Base-by-base conservation (phyloP, 2,797 vertebrate genomes). In the Xenops minutus region DNA sequence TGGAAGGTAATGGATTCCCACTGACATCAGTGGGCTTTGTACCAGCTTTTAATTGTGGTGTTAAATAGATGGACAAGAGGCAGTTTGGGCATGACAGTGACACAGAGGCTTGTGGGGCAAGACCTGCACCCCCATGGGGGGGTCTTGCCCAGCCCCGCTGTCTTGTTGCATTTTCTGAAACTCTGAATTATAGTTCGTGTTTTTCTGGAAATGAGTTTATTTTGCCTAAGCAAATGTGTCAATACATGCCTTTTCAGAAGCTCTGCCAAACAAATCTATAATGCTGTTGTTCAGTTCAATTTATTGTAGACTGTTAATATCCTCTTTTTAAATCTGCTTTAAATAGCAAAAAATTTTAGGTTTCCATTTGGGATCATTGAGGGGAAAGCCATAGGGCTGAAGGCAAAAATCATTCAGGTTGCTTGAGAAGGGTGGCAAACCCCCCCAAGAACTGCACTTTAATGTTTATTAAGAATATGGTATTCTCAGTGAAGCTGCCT, bases 41-140 rank as follows among this genome's bases (percentile, higher is more conserved):
- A n/a, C 19, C 41, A 44, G 51, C n/a, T 75, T 89, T 55, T 34
- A 27, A 20, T 37, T 4, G 7, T 27, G 24, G 8, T 24, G 22
- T 44, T 58, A 32, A 89, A 51, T 27, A 7, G 7, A 15, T 6
- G 55, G 61, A 24, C 15, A 46, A 66, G 66, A 63, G 62, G 37
- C 24, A 8, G 36, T 43, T 69, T 62, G 23, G 39, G 36, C 24
- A 21, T 0, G 2, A 9, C 68, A 23, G 46, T 20, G n/a, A 12
- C 18, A 32, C 10, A 26, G 26, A 23, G 0, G 1, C 34, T 54
- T 0, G 0, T 12, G 71, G 36, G 51, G 17, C 14, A 22, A 58
- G 37, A 52, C 58, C 81, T 51, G 32, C 14, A 15, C 2, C 14
- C 5, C 5, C 32, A 0, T 10, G 29, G 26, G 16, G 6, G 6